Percentiles rank a stretch among this genome's conserved stretches.
Evolutionary conservation across 2,888 invertebrate genomes (phyloP).

Genomic region (Ophion obscuratus): DNA sequence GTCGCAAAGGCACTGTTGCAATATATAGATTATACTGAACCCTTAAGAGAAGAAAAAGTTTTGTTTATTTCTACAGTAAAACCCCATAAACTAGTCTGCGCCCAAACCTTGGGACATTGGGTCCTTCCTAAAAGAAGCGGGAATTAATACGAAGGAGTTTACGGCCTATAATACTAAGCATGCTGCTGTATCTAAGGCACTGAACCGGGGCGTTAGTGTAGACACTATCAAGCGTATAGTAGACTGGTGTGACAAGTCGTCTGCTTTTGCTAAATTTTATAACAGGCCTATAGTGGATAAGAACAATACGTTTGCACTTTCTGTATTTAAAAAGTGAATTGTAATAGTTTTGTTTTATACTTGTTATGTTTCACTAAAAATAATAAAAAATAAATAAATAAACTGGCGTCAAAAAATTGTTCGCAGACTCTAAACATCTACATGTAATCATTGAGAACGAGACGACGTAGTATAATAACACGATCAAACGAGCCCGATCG

Average conservation of each 20-base stretch:
- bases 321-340: neutral
- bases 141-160: neutral
- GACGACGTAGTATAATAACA: constrained; percentile 19
- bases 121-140: neutral
- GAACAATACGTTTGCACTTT: constrained; percentile 8
- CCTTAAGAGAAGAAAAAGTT: neutral
- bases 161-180: too few species aligned
- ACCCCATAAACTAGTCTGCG: constrained; percentile 7
- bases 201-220: too few species aligned
- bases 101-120: constrained; percentile 18
- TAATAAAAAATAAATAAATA: neutral
- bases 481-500: constrained; percentile 24
- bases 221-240: too few species aligned
- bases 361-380: neutral
- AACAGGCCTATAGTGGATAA: constrained; percentile 16
- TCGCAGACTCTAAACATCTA: constrained; percentile 19
- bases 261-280: constrained; percentile 17
- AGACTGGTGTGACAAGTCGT: constrained; percentile 9
- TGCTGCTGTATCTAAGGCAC: too few species aligned
- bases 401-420: neutral
- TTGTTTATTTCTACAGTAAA: constrained; percentile 10
- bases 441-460: constrained; percentile 28
- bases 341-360: neutral
- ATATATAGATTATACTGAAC: constrained; percentile 33
- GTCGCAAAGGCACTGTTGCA: constrained; percentile 28